Base-by-base conservation (phyloP, 2,888 invertebrate species). In the Nomada goodeniana region DNA sequence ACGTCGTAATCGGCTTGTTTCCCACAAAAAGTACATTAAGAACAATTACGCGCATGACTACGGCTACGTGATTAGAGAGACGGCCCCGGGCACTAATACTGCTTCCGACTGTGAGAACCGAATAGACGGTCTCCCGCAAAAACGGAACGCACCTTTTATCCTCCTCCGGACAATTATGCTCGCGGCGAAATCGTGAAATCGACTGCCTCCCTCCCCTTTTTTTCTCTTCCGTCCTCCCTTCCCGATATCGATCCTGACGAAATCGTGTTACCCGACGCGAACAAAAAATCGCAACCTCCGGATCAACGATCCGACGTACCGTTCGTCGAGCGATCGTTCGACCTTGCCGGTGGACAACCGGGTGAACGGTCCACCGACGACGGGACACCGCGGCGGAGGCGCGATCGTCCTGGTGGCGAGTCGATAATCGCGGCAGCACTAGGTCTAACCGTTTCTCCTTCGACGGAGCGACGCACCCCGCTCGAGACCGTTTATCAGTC, bases 31-130 rank as follows among this genome's bases (percentile, higher is more conserved):
- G 75, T 76, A 75, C 83, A 88, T 88, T 81, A 87, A 68, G 76
- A 76, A 75, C 88, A 86, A 86, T 86, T 87, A 86, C 79, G 83
- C 73, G 88, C 80, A 72, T 83, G 87, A 87, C 84, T 86, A 86
- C 78, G 87, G 72, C 85, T 72, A 80, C 80, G 86, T 75, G 88
- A 87, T 86, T 87, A 85, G 87, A 86, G 74, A 69, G 82, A 82
- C 73, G 75, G 80, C 64, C 67, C 50, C 76, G 79, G 70, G 71
- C 80, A 74, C 88, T 83, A 83, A 80, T 87, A 85, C 83, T 61
- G 87, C 82, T 85, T 86, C 87, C 70, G 69, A 63, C 65, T 68
- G 76, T 68, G 76, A 78, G 76, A 68, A 76, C 87, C 82, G 60
- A 74, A 78, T 74, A 59, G 71, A 70, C 65, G 44, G 74, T 74